These are phyloP conservation scores for Leuciscus waleckii DNA, from an alignment of 2,797 vertebrate genomes.

Conservation along the genomic window DNA sequence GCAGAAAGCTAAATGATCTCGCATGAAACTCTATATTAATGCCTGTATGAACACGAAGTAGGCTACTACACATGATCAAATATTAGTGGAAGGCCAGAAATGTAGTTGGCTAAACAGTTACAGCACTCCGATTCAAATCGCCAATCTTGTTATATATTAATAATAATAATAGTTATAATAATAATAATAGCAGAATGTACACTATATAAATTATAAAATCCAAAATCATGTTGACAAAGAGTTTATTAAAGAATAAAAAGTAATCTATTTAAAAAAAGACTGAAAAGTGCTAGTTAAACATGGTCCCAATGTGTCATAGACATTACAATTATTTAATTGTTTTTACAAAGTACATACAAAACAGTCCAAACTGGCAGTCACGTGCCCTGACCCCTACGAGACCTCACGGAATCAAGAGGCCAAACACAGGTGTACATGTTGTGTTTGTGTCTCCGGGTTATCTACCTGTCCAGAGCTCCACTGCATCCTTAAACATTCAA, in stretches of 20 bases:
- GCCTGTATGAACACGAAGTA: not conserved
- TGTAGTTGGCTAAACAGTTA: not conserved
- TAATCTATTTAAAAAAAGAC: conserved; percentile 73
- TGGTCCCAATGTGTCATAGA: conserved; percentile 78
- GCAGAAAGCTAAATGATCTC: not conserved
- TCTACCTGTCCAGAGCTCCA: conserved; percentile 14
- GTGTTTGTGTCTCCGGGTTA: not conserved
- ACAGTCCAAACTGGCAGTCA: conserved; percentile 70
- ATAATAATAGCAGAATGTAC: not conserved
- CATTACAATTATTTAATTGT: conserved; percentile 67
- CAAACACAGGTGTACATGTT: conserved; percentile 34
- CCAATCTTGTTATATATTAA: not conserved
- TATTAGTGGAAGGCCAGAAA: not conserved
- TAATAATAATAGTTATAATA: not conserved
- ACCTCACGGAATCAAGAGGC: conserved; percentile 33
- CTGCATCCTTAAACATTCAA: conserved; percentile 36
- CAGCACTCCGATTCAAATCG: not conserved
- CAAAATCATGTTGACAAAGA: conserved; percentile 75
- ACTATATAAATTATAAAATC: conserved; percentile 34
- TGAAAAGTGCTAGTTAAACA: conserved; percentile 83
- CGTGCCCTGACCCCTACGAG: conserved; percentile 58
- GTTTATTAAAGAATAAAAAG: conserved; percentile 82
- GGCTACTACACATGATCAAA: not conserved
- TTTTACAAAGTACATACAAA: conserved; percentile 73
- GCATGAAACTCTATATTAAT: not conserved